These are phyloP conservation scores for Apostichopus californicus DNA, from an alignment of 35 echinoderm and acorn worm genomes.

Conservation along the genomic window DNA sequence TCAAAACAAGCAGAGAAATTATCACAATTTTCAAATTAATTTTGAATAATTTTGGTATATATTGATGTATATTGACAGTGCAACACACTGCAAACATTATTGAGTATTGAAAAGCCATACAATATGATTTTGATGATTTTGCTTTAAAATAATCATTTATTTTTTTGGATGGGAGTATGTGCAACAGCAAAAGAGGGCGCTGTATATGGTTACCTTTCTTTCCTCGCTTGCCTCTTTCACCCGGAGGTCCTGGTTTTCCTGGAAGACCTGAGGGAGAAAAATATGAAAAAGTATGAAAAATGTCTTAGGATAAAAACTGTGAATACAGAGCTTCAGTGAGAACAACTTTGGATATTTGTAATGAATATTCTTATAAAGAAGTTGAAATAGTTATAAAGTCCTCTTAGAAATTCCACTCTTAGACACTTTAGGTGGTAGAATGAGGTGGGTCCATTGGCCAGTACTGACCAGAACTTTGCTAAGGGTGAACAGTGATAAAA, in stretches of 20 bases:
- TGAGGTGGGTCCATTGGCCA: too few relatives aligned
- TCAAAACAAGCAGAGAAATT: background rate
- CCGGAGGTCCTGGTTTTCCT: constrained; percentile 10
- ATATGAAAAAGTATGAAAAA: background rate
- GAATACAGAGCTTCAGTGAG: background rate
- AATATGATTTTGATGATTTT: background rate
- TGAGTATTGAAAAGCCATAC: background rate
- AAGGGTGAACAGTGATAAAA: too few relatives aligned
- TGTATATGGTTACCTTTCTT: constrained; percentile 29
- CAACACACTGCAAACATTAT: background rate
- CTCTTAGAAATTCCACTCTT: too few relatives aligned
- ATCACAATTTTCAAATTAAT: constrained; percentile 13
- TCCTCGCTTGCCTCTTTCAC: constrained; percentile 37
- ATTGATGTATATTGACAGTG: background rate
- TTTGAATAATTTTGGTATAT: background rate
- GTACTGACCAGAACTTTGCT: too few relatives aligned
- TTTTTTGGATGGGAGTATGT: background rate
- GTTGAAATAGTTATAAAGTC: too few relatives aligned
- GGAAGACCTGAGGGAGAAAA: constrained; percentile 12
- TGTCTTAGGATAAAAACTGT: background rate
- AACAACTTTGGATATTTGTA: too few relatives aligned
- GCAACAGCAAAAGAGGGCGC: constrained; percentile 22
- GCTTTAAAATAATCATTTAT: background rate
- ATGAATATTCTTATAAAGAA: too few relatives aligned
- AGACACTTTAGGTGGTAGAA: too few relatives aligned